These are phyloP conservation scores for Arizona elegans DNA, from an alignment of 2,113 vertebrate genomes.

Conservation along the genomic window DNA sequence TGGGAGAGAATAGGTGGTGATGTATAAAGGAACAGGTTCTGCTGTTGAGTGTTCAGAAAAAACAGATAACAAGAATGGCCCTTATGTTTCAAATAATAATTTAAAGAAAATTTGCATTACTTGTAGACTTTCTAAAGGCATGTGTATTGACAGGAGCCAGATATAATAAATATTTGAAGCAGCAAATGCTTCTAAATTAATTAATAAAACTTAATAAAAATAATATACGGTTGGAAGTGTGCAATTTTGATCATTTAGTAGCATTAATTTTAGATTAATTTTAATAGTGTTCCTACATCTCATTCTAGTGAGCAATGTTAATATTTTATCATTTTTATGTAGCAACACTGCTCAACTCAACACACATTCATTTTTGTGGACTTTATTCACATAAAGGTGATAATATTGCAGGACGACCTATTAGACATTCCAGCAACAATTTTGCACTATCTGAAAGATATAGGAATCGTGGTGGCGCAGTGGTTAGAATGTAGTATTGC, in stretches of 20 bases:
- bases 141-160: constrained; percentile 18
- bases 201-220: neutral
- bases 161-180: constrained; percentile 8
- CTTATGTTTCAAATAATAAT: neutral
- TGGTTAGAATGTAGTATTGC: too few relatives aligned
- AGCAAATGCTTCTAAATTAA: neutral
- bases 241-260: neutral
- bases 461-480: too few relatives aligned
- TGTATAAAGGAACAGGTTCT: neutral
- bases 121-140: neutral
- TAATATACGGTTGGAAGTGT: neutral
- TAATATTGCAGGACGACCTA: neutral
- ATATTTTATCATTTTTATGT: neutral
- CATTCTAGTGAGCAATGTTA: constrained; percentile 5
- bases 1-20: neutral
- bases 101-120: neutral
- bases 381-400: neutral
- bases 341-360: neutral
- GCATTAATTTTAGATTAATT: constrained; percentile 5
- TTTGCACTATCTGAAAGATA: neutral
- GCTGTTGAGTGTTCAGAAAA: neutral
- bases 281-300: neutral
- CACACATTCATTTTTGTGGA: neutral
- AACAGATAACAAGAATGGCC: neutral
- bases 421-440: neutral